Evolutionary conservation across 2,113 vertebrate genomes (phyloP), one percentile per base, ranked within the genome.

Genomic region (Phocoena sinus): DNA sequence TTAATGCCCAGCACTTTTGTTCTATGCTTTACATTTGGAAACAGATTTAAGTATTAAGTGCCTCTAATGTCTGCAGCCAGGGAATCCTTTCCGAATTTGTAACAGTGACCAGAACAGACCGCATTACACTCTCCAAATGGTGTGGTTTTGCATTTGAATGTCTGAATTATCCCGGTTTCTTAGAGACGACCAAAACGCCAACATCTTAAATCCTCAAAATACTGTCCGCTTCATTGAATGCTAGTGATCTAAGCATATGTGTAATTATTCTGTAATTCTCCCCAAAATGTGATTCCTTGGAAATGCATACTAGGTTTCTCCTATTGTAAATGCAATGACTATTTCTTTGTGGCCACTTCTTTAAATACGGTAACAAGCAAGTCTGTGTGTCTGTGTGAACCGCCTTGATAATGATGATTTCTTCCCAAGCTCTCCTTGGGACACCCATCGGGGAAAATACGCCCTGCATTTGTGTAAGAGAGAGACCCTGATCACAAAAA

Each of bases 121-220:
- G 98, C 98, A 99, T 99, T 99, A 99, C 99, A 99, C 99, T 99
- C 99, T 99, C 99, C 99, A 99, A 99, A 99, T 98, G 98, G 98
- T 98, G 98, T 96, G 89, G 98, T 99, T 99, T 99, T 99, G 99
- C 99, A 99, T 99, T 99, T 99, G 99, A 99, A 99, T 99, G 99
- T 99, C 98, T 99, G 99, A 99, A 99, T 99, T 99, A 99, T 98
- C 99, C 98, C 97, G 98, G 98, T 99, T 99, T 99, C 99, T 99
- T 99, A 99, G 99, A 99, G 99, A 99, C 99, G 97, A 99, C 99
- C 98, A 98, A 98, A 98, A 98, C 98, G 98, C 99, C 99, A 99
- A 99, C 99, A 99, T 99, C 98, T 99, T 99, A 99, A 99, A 99
- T 99, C 99, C 99, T 98, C 98, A 99, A 99, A 99, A 99, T 99